Evolutionary conservation across 2,113 vertebrate genomes (phyloP).

Genomic region (Cettia cetti): DNA sequence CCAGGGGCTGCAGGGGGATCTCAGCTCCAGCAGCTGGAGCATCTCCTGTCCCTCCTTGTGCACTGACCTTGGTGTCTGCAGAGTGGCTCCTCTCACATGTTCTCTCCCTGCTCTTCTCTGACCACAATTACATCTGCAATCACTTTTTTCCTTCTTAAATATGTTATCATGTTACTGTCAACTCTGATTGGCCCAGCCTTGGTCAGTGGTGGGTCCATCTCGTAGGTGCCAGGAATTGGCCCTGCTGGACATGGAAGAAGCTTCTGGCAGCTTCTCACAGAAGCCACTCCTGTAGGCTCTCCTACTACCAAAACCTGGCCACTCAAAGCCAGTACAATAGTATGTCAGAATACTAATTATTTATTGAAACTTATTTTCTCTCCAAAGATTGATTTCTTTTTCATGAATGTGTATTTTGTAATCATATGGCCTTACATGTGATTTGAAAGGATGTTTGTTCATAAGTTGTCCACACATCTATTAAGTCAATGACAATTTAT

Average conservation of each 20-base stretch:
- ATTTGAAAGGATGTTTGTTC: background rate
- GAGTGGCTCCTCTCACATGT: background rate
- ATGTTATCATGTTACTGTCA: background rate
- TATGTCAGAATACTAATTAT: background rate
- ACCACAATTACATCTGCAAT: background rate
- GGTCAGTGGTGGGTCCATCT: accelerated
- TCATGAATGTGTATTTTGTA: background rate
- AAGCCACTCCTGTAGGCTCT: background rate
- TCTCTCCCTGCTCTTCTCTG: background rate
- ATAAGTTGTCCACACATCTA: background rate
- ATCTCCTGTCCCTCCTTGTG: background rate
- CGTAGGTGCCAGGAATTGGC: background rate
- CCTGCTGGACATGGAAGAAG: background rate
- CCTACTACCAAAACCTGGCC: background rate
- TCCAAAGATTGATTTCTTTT: background rate
- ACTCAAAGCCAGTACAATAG: background rate
- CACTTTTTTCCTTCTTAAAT: background rate
- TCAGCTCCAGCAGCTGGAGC: background rate
- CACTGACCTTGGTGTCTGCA: background rate
- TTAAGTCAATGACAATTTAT: background rate
- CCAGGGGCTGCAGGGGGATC: background rate
- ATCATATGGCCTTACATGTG: background rate
- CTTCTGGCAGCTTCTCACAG: background rate
- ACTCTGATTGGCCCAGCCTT: background rate
- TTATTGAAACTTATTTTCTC: background rate